Conservation (phyloP, 2,888 invertebrate genomes). For the Drosophila nr. perissopoda region DNA sequence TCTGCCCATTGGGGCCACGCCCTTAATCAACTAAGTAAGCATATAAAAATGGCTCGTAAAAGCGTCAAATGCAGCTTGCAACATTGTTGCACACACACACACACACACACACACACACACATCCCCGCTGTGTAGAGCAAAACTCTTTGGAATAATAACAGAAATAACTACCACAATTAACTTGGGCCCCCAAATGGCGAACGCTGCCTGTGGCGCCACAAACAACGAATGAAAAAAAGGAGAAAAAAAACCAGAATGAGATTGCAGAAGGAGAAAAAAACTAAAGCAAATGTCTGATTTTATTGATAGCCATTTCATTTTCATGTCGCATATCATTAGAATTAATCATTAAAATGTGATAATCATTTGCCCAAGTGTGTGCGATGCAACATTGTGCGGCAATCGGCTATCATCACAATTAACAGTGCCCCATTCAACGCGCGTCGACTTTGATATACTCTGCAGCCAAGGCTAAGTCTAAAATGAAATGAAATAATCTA, state of each 20-base stretch:
- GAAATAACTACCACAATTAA: conserved; percentile 79
- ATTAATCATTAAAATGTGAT: conserved; percentile 84
- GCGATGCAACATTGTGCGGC: conserved; percentile 76
- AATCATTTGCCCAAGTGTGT: conserved; percentile 81
- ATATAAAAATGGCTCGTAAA: conserved; percentile 77
- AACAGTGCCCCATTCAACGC: not conserved
- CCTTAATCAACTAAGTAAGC: conserved; percentile 80
- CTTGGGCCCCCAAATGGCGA: conserved; percentile 67
- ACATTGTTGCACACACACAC: conserved; percentile 57
- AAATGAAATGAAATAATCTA: not conserved
- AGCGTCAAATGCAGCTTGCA: conserved; percentile 71
- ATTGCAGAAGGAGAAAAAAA: conserved; percentile 12
- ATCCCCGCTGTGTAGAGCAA: conserved; percentile 1
- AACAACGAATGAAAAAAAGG: not conserved
- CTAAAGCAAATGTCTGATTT: conserved; percentile 55
- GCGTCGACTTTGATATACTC: conserved; percentile 1
- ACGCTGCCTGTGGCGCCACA: conserved; percentile 62
- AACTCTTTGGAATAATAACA: conserved; percentile 50
- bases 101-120: not conserved
- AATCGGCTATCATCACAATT: not conserved
- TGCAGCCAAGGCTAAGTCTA: not conserved
- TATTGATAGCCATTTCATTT: conserved; percentile 67
- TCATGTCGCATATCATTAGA: conserved; percentile 83
- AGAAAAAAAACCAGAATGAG: not conserved
- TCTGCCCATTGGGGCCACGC: conserved; percentile 64